Base-by-base conservation (phyloP, 2,888 invertebrate species). In the Stenodera caucasica region DNA sequence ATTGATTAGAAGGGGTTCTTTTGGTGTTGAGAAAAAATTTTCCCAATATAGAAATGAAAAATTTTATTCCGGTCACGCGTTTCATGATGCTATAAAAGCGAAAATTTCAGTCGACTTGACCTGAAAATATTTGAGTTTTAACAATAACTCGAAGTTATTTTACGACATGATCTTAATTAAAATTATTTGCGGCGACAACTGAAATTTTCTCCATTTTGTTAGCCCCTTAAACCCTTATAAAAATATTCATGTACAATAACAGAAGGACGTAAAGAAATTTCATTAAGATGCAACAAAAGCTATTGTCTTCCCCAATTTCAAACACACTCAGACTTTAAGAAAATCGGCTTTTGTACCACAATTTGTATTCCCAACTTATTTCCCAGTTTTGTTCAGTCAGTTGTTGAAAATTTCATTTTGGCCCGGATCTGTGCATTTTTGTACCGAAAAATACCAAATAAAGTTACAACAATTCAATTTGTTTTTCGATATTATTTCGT, bases 61-160 rank as follows among this genome's bases (percentile, higher is more conserved):
- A 54, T 54, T 52, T 57, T 63, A 69, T 69, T 69, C 69, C 35
- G 56, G 67, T 66, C 69, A 69, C 69, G 69, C 59, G 60, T 65
- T 69, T 69, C 66, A 68, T 65, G 65, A 67, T 64, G 67, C 67
- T 55, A 68, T 69, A 69, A 68, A 69, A 66, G 15, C 21, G 45
- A 45, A 45, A 45, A 45, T 45, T 45, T 18, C 11, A 9, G 9
- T 5, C 9, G 11, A 21, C 2, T 45, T 45, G 21, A 45, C 45
- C 45, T 18, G 45, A 2, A 21, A 21, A 45, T 45, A 11, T 21
- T 12, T 21, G n/a, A 21, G 11, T 5, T 11, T 45, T 2, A 18
- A 15, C 37, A 37, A 1, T 2, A 45, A 45, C 40, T 40, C 2
- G 7, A 26, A 26, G 26, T 26, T 26, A 12, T 21, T 45, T 21